Base-by-base conservation (phyloP, 2,797 vertebrate genomes). In the Delichon dasypus region DNA sequence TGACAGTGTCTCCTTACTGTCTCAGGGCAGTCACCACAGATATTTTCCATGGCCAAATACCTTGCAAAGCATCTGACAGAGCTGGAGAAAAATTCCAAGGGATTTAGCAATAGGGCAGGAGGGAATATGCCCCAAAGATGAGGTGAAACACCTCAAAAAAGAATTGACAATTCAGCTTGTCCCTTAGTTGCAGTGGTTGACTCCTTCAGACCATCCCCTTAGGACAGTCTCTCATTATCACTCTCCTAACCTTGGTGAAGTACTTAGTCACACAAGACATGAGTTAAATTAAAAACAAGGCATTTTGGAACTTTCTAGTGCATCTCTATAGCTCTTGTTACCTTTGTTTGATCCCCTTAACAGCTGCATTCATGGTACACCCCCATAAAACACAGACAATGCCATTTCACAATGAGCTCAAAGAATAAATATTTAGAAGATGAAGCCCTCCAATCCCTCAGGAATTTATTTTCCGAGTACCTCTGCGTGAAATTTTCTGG, bases 301-400 rank as follows among this genome's bases (percentile, higher is more conserved):
- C 9, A 32, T 36, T 34, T 34, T 91, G 21, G 44, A 86, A 66
- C 20, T 58, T 80, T 34, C 15, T 42, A 19, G 21, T 32, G 12
- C 7, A 18, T 36, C 23, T 48, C 2, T 55, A 2, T 11, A 44
- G 3, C 5, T 58, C 32, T 1, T 4, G 0, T 42, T 62, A 20
- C 25, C 22, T 36, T 62, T 76, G 7, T 11, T 71, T 61, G 17
- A n/a, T 68, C 6, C 13, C 13, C 45, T 54, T 23, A 67, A n/a
- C 4, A 26, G 23, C n/a, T 70, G 4, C 36, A 64, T 79, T 85
- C 48, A 42, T 20, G 12, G 64, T 44, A 38, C 9, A 71, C 1
- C 4, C 23, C 11, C 18, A 20, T 1, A 1, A 38, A 5, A 16
- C 9, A 14, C 29, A 34, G 18, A 23, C 76, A 82, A 62, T 40